Evolutionary conservation across 2,888 invertebrate genomes (phyloP).

Genomic region (Oscheius sp.): DNA sequence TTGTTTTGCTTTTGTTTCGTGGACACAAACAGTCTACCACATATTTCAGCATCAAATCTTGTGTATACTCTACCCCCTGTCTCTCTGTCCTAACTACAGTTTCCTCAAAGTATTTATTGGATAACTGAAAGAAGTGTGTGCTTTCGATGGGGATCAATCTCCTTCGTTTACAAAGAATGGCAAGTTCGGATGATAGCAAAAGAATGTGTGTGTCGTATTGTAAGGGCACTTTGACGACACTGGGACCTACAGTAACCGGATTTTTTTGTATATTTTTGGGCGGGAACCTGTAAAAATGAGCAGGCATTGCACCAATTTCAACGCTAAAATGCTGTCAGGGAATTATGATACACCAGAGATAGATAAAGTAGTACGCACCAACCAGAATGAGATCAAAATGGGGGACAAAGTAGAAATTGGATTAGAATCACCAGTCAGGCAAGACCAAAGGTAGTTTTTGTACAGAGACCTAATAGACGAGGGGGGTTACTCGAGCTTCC

Average conservation of each 20-base stretch:
- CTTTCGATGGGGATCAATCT: neutral
- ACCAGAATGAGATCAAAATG: constrained; percentile 19
- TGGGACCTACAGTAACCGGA: neutral
- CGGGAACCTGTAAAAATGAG: neutral
- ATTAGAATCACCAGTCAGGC: neutral
- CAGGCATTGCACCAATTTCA: constrained; percentile 9
- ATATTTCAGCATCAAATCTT: too few relatives aligned
- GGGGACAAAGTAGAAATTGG: neutral
- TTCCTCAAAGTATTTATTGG: neutral
- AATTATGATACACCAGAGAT: too few relatives aligned
- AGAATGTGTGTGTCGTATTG: neutral
- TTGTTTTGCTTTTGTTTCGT: too few relatives aligned
- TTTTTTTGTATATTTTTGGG: neutral
- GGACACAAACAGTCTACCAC: too few relatives aligned
- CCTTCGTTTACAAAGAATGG: neutral
- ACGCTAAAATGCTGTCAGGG: too few relatives aligned
- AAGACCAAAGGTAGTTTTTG: neutral
- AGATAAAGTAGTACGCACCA: constrained; percentile 6
- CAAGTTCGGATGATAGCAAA: neutral
- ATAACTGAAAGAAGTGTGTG: neutral
- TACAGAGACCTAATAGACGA: constrained; percentile 17
- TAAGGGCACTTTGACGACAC: neutral
- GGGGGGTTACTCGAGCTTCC: constrained; percentile 36
- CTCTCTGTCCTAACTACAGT: too few relatives aligned
- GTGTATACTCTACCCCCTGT: too few relatives aligned